phyloP scores from a whole-genome alignment of 2,888 invertebrate species.

The Neelides folsomi region DNA sequence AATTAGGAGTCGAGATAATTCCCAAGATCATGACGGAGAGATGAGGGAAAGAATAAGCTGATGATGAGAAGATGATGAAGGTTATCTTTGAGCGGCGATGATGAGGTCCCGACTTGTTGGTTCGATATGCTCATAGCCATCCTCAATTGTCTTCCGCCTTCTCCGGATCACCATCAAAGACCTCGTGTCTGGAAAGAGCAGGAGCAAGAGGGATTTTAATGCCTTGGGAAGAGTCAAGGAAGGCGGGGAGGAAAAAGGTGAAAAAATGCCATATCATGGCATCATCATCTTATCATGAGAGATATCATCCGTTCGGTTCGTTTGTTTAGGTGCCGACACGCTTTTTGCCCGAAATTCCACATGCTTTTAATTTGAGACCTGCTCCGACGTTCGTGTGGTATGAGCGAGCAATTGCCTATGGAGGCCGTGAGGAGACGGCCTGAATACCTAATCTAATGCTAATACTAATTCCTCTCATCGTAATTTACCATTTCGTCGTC shows the following conservation, averaged over 20 bases:
- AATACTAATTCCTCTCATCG: too few relatives aligned
- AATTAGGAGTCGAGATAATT: too few relatives aligned
- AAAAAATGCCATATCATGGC: conserved; percentile 19
- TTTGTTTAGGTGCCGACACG: conserved; percentile 25
- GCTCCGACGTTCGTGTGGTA: neutral
- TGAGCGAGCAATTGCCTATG: too few relatives aligned
- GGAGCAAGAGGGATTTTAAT: neutral
- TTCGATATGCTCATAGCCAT: neutral
- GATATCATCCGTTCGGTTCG: conserved; percentile 6
- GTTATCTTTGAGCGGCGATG: neutral
- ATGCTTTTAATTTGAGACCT: conserved; percentile 22
- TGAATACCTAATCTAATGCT: too few relatives aligned
- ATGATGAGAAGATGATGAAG: conserved; percentile 4
- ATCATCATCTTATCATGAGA: conserved; percentile 8
- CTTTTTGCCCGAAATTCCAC: conserved; percentile 25
- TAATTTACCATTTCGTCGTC: too few relatives aligned
- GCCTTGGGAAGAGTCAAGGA: neutral
- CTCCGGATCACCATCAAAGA: conserved; percentile 2
- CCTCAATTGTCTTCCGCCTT: neutral
- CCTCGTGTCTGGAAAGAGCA: neutral
- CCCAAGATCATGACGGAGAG: too few relatives aligned
- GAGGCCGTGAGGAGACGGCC: too few relatives aligned
- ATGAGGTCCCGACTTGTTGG: neutral
- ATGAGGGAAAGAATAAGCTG: conserved; percentile 1
- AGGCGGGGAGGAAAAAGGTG: conserved; percentile 1